Evolutionary conservation across 2,797 vertebrate species (phyloP), one percentile per base, ranked within the genome.

Genomic region (Parauchenoglanis punctatus): DNA sequence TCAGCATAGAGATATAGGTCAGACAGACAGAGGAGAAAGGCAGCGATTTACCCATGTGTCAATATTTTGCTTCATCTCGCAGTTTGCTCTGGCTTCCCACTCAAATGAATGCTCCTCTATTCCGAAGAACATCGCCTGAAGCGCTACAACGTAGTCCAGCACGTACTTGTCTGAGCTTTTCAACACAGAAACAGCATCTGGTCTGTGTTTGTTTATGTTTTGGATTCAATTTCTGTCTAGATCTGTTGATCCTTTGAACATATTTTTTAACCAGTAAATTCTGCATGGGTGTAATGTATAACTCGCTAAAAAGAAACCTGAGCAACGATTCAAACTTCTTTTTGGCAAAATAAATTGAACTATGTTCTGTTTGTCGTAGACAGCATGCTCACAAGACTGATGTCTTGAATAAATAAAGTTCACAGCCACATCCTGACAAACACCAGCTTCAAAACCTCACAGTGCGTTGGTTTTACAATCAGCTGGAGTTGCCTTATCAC

Each of bases 81-180:
- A 81, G 84, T 65, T 78, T n/a, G 18, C 88, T 81, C 52, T 63
- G 63, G 68, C 40, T 40, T 88, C 31, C 77, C 59, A 84, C 61
- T 72, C 77, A 44, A 59, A 85, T 91, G 85, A 85, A 87, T 91
- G 87, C 82, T 85, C 49, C 65, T 68, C 85, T 85, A 86, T 89
- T 80, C 44, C 7, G 4, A 58, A 40, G 25, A 70, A 59, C 13
- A 0, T 70, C 13, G 59, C 35, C 54, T 49, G 59, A 88, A 83
- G 78, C 68, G 65, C 28, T 28, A 84, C 20, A 7, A 2, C 78
- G 28, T 10, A 46, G 75, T 88, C 77, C 84, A 46, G 72, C 54
- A 86, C 59, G 35, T 58, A 31, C 31, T 52, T n/a, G 17, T 78
- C 56, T 28, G 67, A 68, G 70, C 2, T 40, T 61, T 25, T 83